These are phyloP conservation scores for Calameuta pallipes DNA, from an alignment of 2,888 invertebrate genomes.

Conservation along the genomic window DNA sequence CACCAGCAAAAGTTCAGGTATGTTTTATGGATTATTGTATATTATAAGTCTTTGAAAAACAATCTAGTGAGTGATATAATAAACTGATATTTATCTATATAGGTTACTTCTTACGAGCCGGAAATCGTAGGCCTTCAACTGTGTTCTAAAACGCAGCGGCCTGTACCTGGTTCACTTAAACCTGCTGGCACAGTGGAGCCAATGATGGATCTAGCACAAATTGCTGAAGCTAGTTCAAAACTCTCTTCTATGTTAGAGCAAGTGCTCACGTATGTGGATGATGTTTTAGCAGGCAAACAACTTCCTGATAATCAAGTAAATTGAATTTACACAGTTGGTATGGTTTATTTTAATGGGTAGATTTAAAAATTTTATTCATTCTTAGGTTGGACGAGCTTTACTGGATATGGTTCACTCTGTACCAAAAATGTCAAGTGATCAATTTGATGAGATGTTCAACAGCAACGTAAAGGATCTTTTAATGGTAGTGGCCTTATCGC, in stretches of 20 bases:
- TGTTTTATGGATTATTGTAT: background rate
- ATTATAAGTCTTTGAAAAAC: background rate
- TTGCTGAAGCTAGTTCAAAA: constrained; percentile 85
- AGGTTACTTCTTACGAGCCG: constrained; percentile 88
- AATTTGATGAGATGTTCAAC: constrained; percentile 95
- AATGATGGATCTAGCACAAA: constrained; percentile 80
- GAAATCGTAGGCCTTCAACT: constrained; percentile 87
- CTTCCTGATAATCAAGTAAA: constrained; percentile 78
- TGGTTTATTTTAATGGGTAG: constrained; percentile 1
- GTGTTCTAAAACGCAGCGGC: constrained; percentile 80
- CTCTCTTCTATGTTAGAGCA: constrained; percentile 82
- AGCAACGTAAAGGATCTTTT: constrained; percentile 96
- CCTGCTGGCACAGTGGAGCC: constrained; percentile 75
- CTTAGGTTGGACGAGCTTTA: constrained; percentile 82
- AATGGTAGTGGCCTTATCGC: constrained; percentile 96
- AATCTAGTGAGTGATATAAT: background rate
- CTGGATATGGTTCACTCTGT: constrained; percentile 92
- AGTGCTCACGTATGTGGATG: constrained; percentile 89
- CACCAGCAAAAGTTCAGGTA: constrained; percentile 88
- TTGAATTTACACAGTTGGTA: background rate
- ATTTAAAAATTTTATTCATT: background rate
- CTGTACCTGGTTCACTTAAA: constrained; percentile 66
- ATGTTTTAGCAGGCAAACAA: constrained; percentile 84
- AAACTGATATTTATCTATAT: background rate
- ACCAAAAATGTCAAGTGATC: constrained; percentile 89